Conservation (phyloP, 2,888 invertebrate genomes). For the Physocephala rufipes region DNA sequence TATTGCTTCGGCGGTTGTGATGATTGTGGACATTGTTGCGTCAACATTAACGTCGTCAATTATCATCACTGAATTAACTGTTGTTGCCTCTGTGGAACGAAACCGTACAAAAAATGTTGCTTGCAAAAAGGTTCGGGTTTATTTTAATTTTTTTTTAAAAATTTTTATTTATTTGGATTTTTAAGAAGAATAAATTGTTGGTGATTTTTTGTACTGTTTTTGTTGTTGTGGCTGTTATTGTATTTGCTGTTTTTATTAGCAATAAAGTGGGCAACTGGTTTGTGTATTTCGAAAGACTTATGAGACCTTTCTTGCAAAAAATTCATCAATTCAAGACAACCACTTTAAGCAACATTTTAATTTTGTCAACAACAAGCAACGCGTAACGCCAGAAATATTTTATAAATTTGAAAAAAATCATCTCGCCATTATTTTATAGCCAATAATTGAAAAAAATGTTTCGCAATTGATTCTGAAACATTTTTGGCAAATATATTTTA, state of each 20-base stretch:
- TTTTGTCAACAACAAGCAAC: conserved; percentile 40
- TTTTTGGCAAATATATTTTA: conserved; percentile 39
- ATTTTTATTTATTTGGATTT: no score
- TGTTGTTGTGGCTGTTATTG: conserved; percentile 42
- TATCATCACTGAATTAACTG: background rate
- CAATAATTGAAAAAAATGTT: background rate
- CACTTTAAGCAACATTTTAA: conserved; percentile 32
- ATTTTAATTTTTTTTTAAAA: no score
- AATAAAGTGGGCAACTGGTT: conserved; percentile 28
- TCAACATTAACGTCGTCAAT: background rate
- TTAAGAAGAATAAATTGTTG: background rate
- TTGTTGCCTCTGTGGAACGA: conserved; percentile 64
- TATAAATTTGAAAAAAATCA: conserved; percentile 46
- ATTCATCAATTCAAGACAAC: conserved; percentile 25
- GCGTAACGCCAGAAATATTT: conserved; percentile 56
- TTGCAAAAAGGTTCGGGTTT: background rate
- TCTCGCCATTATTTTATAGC: conserved; percentile 38
- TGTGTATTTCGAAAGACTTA: conserved; percentile 38
- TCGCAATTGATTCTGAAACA: background rate
- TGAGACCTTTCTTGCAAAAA: conserved; percentile 12
- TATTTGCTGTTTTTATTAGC: conserved; percentile 38
- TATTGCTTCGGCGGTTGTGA: no score
- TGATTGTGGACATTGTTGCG: background rate
- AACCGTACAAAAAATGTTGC: conserved; percentile 40
- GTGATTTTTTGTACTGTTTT: conserved; percentile 19